Conservation (phyloP, 35 echinoderm and acorn worm genomes). For the Amphiura filiformis region DNA sequence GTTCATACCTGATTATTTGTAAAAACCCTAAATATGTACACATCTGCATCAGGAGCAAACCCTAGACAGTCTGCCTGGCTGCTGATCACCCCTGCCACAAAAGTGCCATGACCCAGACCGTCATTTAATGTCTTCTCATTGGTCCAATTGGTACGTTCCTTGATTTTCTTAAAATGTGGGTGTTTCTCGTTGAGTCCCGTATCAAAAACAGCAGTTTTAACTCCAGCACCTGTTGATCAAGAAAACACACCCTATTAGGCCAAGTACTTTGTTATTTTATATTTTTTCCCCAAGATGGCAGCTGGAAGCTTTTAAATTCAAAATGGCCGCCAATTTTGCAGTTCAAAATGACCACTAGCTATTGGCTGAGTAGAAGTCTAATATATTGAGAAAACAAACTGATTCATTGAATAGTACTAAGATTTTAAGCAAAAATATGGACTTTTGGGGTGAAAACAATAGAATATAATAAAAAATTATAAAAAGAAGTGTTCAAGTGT, state of each 20-base stretch:
- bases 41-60: conserved; percentile 95
- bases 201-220: conserved; percentile 97
- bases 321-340: neutral
- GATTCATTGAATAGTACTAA: too few species aligned
- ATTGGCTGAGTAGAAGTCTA: too few species aligned
- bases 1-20: too few species aligned
- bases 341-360: neutral
- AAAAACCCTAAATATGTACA: conserved; percentile 95
- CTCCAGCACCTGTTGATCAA: conserved; percentile 61
- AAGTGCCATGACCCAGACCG: conserved; percentile 97
- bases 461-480: too few species aligned
- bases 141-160: conserved; percentile 96
- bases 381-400: too few species aligned
- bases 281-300: neutral
- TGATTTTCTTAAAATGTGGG: conserved; percentile 93
- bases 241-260: neutral
- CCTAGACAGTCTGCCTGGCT: conserved; percentile 86
- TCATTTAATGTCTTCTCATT: conserved; percentile 97
- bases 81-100: conserved; percentile 94
- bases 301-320: neutral
- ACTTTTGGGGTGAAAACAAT: too few species aligned
- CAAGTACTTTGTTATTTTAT: neutral
- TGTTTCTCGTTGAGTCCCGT: conserved; percentile 95
- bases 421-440: too few species aligned
- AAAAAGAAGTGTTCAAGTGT: too few species aligned